Evolutionary conservation across 1,140 invertebrate genomes (phyloP).

Genomic region (Pseudomyrmex dendroicus): DNA sequence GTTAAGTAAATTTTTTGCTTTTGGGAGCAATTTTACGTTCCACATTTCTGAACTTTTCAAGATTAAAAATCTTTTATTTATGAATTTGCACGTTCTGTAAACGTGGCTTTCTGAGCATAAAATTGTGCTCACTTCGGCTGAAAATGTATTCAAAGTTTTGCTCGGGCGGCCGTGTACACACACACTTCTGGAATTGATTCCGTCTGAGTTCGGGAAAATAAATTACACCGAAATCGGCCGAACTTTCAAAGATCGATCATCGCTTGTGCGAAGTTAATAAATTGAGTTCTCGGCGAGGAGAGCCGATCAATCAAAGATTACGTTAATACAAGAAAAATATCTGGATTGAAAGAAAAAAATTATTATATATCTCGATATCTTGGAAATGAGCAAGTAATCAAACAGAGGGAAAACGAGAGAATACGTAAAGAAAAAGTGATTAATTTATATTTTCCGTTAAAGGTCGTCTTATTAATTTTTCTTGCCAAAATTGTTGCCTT

Average conservation of each 20-base stretch:
- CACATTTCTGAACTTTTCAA: not conserved
- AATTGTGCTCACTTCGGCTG: constrained; percentile 4
- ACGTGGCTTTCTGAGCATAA: not conserved
- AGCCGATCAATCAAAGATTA: constrained; percentile 39
- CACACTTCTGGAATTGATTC: constrained; percentile 45
- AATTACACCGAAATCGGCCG: constrained; percentile 49
- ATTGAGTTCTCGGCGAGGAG: constrained; percentile 34
- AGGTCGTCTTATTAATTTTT: constrained; percentile 37
- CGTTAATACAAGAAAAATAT: constrained; percentile 26
- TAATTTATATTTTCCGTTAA: constrained; percentile 50
- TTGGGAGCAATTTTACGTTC: constrained; percentile 4
- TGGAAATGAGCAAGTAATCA: constrained; percentile 53
- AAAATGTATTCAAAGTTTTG: constrained; percentile 45
- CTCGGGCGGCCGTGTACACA: not conserved
- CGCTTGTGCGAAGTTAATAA: constrained; percentile 44
- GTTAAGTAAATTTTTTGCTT: constrained; percentile 27
- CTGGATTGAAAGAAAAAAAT: constrained; percentile 35
- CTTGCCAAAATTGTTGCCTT: constrained; percentile 15
- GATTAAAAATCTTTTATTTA: constrained; percentile 2
- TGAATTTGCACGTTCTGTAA: constrained; percentile 18
- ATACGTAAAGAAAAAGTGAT: constrained; percentile 45
- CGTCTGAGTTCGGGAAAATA: constrained; percentile 49
- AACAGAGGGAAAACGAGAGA: too few species aligned
- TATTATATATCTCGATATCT: constrained; percentile 35
- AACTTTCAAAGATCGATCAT: constrained; percentile 50